Base-by-base conservation (phyloP, 2,888 invertebrate genomes). In the Acleris literana region DNA sequence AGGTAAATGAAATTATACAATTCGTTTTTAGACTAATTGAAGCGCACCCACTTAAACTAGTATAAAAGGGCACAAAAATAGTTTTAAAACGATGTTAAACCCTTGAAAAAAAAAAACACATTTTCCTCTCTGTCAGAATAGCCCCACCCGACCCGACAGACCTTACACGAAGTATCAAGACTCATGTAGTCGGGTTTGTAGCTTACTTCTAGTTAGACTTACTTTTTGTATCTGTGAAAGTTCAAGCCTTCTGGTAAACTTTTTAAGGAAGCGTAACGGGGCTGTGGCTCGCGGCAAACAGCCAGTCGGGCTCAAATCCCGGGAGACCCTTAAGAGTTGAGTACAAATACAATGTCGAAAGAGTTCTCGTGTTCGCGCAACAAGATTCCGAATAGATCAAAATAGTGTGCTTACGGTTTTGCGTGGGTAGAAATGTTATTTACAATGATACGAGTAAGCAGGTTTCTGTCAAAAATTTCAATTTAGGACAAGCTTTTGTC, bases 341-440 rank as follows among this genome's bases (percentile, higher is more conserved):
- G 33, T 33, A 58, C 33, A 20, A 33, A 59, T 59, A 33, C 53
- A 59, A 43, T 17, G 64, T 39, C 22, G 58, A 53, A 43, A 53
- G 64, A 58, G 48, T 59, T 64, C 53, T 46, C 58, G 46, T 53
- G 56, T 56, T 56, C 48, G 29, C 33, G 22, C 48, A 29, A 49
- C 58, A 33, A 58, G 48, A 33, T 58, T 58, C 18, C 17, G 18
- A 16, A 48, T 46, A 44, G 18, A 13, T 22, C 25, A n/a, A 18
- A 20, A 25, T 25, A 25, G 33, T 25, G 25, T 6, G 6, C 11
- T 33, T 9, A 43, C 20, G 43, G 39, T 48, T 25, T 57, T 13
- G 25, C 13, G 29, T 16, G n/a, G 22, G 46, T 9, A 17, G 7
- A 11, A 55, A 39, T n/a, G 44, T n/a, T 22, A 46, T 48, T 25